Base-by-base conservation (phyloP, 2,888 invertebrate genomes). In the Oxystoma pomonae region DNA sequence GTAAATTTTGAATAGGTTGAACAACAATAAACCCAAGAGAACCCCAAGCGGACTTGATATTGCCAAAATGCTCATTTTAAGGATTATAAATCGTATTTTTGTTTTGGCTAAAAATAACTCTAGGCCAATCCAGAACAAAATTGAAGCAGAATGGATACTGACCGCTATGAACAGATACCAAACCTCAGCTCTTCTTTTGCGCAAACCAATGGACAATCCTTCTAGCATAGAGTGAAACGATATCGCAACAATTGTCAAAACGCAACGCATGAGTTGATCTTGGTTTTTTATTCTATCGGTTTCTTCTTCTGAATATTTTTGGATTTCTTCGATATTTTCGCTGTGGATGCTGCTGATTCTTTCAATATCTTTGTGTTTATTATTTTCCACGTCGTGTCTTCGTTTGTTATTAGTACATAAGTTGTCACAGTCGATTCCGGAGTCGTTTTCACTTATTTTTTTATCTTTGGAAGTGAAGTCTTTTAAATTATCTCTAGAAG, bases 191-290 rank as follows among this genome's bases (percentile, higher is more conserved):
- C 75, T 69, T 1, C 78, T 79, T 35, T 74, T 73, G 70, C 83
- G 83, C 7, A 84, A 72, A 3, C 85, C 83, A 58, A 83, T 82
- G 1, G 84, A 82, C 60, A 85, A 72, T 2, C 85, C 85, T 75
- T 85, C 85, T 67, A 85, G 83, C 59, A 84, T 73, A 0, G 83
- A 82, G 71, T 85, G 85, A 64, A 84, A 79, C 0, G 83, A 83
- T 64, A 85, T 75, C 1, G 85, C 84, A 16, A 82, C 68, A 53
- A 82, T 78, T 53, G 82, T 77, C 17, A 84, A 72, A 53, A 82
- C 71, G 61, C 80, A 80, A 50, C 82, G 74, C 66, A 81, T 69
- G 16, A 79, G 69, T 66, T 79, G 79, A 64, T 80, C 67, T 49
- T 62, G 63, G 20, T 62, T 55, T 58, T 65, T 68, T 67, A 19